These are phyloP conservation scores for Macroglossus sobrinus DNA, from an alignment of 2,113 vertebrate species.

Conservation along the genomic window DNA sequence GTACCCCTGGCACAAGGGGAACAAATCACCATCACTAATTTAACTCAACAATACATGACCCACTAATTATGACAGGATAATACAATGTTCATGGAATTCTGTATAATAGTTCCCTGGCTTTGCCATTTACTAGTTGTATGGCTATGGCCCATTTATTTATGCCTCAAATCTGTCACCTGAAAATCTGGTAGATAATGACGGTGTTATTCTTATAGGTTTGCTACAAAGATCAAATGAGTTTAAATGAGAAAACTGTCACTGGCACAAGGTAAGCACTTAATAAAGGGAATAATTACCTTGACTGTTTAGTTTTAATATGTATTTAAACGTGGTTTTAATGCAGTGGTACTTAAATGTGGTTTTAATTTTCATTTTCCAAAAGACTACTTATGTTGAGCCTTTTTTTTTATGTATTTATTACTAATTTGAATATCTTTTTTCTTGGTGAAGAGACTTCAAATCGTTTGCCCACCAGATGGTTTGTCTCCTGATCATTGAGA, in stretches of 20 bases:
- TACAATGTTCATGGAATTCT: not conserved
- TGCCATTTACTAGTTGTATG: not conserved
- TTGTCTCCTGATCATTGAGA: not conserved
- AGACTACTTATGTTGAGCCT: not conserved
- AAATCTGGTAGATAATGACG: not conserved
- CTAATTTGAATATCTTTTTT: not conserved
- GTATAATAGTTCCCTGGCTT: not conserved
- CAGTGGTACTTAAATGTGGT: not conserved
- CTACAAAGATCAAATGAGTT: not conserved
- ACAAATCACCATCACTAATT: not conserved
- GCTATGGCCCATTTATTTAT: not conserved
- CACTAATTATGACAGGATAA: not conserved
- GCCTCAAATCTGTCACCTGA: not conserved
- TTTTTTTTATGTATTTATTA: not conserved
- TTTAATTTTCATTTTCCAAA: not conserved
- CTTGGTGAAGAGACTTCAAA: not conserved
- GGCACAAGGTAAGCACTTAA: not conserved
- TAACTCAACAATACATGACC: not conserved
- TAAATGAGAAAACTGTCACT: too few relatives aligned
- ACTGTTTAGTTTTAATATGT: not conserved
- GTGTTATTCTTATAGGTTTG: not conserved
- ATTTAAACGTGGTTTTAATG: not conserved
- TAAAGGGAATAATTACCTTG: not conserved
- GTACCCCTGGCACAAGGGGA: not conserved
- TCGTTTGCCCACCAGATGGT: not conserved